Evolutionary conservation across 2,113 vertebrate species (phyloP).

Genomic region (Parotia lawesii): DNA sequence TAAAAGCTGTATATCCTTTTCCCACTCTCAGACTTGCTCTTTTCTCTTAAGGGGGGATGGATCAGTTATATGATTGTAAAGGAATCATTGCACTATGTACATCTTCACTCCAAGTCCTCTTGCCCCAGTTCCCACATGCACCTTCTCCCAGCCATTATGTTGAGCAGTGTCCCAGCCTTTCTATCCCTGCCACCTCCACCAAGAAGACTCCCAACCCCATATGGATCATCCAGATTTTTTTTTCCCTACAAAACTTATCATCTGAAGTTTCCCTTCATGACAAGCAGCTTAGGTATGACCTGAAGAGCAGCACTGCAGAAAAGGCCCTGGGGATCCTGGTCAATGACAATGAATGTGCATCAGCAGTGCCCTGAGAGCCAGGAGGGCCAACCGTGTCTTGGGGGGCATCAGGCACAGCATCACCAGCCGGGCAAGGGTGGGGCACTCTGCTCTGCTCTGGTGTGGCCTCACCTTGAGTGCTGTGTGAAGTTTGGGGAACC

Average conservation of each 20-base stretch:
- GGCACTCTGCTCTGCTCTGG: not conserved
- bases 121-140: not conserved
- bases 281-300: not conserved
- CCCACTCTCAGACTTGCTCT: not conserved
- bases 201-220: not conserved
- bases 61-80: not conserved
- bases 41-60: not conserved
- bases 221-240: not conserved
- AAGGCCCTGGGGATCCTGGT: not conserved
- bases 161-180: not conserved
- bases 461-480: not conserved
- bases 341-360: not conserved
- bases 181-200: not conserved
- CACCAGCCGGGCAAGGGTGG: not conserved
- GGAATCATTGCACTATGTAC: not conserved
- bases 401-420: not conserved
- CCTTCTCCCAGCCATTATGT: not conserved
- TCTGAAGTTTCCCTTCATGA: not conserved
- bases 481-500: not conserved
- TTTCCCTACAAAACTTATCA: not conserved
- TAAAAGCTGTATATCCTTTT: not conserved
- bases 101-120: not conserved
- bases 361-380: not conserved
- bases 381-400: rapidly evolving
- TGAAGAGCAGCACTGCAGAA: not conserved